phyloP scores from a whole-genome alignment of 2,797 vertebrate genomes.

The Aulostomus chinensis region DNA sequence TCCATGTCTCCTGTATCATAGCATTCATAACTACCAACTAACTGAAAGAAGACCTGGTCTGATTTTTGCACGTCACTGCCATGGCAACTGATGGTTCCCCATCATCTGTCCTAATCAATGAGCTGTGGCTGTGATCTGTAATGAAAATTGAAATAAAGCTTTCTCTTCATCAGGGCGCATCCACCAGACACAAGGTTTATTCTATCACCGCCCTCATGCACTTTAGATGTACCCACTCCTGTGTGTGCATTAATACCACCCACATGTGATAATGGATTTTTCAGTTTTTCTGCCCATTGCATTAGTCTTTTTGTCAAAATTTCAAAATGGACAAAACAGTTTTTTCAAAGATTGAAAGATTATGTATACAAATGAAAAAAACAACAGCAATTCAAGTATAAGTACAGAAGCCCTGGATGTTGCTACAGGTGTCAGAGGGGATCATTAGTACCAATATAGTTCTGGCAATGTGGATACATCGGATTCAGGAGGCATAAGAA shows the following conservation, averaged over 20 bases:
- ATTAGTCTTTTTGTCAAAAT: slow-evolving; percentile 12
- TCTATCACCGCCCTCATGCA: slow-evolving; percentile 52
- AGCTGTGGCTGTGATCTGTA: slow-evolving; percentile 13
- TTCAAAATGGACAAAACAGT: not conserved
- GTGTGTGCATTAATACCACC: slow-evolving; percentile 67
- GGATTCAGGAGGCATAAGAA: slow-evolving; percentile 13
- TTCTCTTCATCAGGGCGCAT: slow-evolving; percentile 29
- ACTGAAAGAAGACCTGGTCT: not conserved
- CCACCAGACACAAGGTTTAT: slow-evolving; percentile 42
- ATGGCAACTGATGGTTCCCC: slow-evolving; percentile 2
- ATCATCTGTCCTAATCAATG: not conserved
- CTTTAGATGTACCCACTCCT: slow-evolving; percentile 66
- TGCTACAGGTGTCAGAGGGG: slow-evolving; percentile 5
- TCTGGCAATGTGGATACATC: slow-evolving; percentile 19
- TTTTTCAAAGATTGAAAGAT: not conserved
- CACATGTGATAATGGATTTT: slow-evolving; percentile 68
- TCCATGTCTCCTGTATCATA: no score
- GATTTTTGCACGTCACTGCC: not conserved
- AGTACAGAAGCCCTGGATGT: not conserved
- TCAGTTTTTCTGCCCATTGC: slow-evolving; percentile 17
- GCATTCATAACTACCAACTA: not conserved
- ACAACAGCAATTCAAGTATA: not conserved
- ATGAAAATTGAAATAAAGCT: slow-evolving; percentile 29
- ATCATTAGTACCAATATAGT: slow-evolving; percentile 12
- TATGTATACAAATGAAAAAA: not conserved